Evolutionary conservation across 2,797 vertebrate species (phyloP).

Genomic region (Danio kyathit): DNA sequence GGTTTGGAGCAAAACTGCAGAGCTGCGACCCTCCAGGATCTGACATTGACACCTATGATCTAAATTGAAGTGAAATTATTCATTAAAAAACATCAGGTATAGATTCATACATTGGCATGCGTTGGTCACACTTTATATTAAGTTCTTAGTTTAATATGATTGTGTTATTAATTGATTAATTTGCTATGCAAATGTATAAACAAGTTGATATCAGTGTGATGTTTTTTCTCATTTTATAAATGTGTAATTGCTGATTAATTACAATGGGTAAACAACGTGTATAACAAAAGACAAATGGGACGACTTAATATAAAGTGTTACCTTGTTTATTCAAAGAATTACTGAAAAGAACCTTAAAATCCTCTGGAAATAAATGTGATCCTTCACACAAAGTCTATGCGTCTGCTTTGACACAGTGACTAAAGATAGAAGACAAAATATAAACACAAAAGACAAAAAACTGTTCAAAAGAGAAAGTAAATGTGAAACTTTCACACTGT

Average conservation of each 20-base stretch:
- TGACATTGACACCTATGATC: no score
- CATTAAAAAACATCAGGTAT: no score
- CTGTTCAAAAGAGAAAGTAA: constrained; percentile 43
- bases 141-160: constrained; percentile 38
- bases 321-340: constrained; percentile 58
- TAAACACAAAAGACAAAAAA: constrained; percentile 49
- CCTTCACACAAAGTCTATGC: constrained; percentile 33
- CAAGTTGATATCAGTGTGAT: neutral
- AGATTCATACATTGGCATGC: neutral
- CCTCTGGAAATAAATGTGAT: constrained; percentile 40
- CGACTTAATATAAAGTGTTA: constrained; percentile 57
- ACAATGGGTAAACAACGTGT: constrained; percentile 1
- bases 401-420: constrained; percentile 36
- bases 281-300: constrained; percentile 47
- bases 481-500: constrained; percentile 44
- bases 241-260: constrained; percentile 13
- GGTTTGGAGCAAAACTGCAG: no score
- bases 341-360: constrained; percentile 31
- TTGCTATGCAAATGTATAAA: constrained; percentile 51
- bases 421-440: constrained; percentile 47
- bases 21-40: no score
- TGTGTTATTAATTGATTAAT: constrained; percentile 36
- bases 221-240: neutral
- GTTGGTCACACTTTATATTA: constrained; percentile 64
- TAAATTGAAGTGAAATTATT: neutral